Conservation (phyloP, 2,113 vertebrate genomes). For the Strigops habroptila region DNA sequence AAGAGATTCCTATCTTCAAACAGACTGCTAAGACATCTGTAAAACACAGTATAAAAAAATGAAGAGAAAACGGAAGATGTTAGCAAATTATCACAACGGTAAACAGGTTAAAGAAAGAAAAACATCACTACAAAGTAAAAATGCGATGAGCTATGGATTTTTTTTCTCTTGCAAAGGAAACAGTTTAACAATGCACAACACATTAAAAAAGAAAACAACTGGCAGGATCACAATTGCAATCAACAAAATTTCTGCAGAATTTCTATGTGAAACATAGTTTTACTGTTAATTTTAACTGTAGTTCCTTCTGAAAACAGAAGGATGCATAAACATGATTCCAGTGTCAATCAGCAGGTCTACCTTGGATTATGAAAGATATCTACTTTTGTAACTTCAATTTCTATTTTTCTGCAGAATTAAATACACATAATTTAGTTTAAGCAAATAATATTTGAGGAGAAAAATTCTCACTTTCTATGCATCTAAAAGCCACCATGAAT, state of each 20-base stretch:
- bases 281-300: not conserved
- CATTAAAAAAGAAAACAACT: not conserved
- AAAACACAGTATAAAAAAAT: constrained; percentile 67
- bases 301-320: not conserved
- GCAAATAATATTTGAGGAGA: not conserved
- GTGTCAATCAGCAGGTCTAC: not conserved
- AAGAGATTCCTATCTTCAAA: constrained; percentile 71
- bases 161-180: constrained; percentile 39
- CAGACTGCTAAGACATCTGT: constrained; percentile 66
- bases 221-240: not conserved
- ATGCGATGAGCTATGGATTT: constrained; percentile 25
- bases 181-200: constrained; percentile 5
- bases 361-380: not conserved
- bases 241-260: not conserved
- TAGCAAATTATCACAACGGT: constrained; percentile 58
- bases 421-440: not conserved
- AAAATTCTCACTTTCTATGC: not conserved
- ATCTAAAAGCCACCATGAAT: not conserved
- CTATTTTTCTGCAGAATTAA: not conserved
- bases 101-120: constrained; percentile 58
- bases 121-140: constrained; percentile 20
- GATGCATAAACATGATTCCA: not conserved
- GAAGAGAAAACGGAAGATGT: constrained; percentile 67
- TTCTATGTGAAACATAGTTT: not conserved
- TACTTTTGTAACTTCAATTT: not conserved